A percentile compares a stretch with the other conserved stretches of the same genome.
phyloP scores from a whole-genome alignment of 1,140 invertebrate genomes.

The Adoxophyes honmai region DNA sequence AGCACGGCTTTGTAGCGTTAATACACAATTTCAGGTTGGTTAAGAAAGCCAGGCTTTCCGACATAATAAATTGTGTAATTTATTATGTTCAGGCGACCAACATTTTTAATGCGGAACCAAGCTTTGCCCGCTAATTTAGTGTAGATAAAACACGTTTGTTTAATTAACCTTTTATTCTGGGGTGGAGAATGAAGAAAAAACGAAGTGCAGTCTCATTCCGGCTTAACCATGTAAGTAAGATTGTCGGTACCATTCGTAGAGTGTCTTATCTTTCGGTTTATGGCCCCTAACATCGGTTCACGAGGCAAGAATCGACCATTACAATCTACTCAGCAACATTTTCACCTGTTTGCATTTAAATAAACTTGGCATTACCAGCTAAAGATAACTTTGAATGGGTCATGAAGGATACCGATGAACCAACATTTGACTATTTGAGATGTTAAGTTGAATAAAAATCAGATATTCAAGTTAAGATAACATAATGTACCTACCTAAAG shows the following conservation, averaged over 20 bases:
- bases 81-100: too few species aligned
- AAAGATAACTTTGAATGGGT: neutral
- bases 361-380: conserved; percentile 18
- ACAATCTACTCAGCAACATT: conserved; percentile 34
- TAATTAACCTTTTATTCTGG: too few species aligned
- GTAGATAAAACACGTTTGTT: too few species aligned
- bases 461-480: too few species aligned
- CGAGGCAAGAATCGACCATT: conserved; percentile 34
- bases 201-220: neutral
- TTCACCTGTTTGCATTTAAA: conserved; percentile 31
- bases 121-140: too few species aligned
- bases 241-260: conserved; percentile 17
- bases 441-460: too few species aligned
- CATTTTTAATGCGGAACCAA: too few species aligned
- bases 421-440: too few species aligned
- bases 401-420: too few species aligned
- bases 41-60: neutral
- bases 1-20: conserved; percentile 17
- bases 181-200: neutral
- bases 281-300: conserved; percentile 33
- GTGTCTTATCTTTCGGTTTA: conserved; percentile 36
- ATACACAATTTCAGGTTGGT: neutral
- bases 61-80: conserved; percentile 12
- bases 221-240: neutral
- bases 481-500: too few species aligned